Evolutionary conservation across 2,797 vertebrate genomes (phyloP).

Genomic region (Mus minutoides): DNA sequence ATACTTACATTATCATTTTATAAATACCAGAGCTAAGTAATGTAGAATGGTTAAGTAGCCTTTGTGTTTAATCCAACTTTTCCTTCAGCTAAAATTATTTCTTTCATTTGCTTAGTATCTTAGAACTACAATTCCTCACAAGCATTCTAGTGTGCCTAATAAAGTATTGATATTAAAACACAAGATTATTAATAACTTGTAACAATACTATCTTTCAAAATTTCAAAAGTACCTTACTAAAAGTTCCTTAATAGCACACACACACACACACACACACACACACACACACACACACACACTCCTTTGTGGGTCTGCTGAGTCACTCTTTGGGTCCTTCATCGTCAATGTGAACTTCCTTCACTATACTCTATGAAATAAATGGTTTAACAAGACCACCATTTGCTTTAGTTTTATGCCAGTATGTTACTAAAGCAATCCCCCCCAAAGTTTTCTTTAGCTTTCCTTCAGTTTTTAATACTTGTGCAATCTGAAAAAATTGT

Average conservation of each 20-base stretch:
- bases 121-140: background rate
- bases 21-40: background rate
- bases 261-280: background rate
- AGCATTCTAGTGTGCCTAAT: background rate
- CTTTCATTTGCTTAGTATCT: conserved; percentile 14
- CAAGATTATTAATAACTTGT: background rate
- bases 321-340: background rate
- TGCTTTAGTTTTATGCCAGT: background rate
- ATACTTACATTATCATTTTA: background rate
- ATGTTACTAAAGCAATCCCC: background rate
- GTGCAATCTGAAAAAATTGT: background rate
- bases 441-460: background rate
- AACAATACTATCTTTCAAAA: background rate
- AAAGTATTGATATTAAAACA: background rate
- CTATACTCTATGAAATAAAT: background rate
- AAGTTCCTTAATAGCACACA: no score
- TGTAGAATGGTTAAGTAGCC: background rate
- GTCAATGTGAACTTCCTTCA: background rate
- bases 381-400: background rate
- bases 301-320: background rate
- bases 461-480: background rate
- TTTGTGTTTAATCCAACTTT: background rate
- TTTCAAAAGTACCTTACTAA: background rate
- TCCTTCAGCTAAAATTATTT: background rate
- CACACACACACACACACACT: background rate